Evolutionary conservation across 2,888 invertebrate species (phyloP), one percentile per base, ranked within the genome.

Genomic region (Chironomus tentans): DNA sequence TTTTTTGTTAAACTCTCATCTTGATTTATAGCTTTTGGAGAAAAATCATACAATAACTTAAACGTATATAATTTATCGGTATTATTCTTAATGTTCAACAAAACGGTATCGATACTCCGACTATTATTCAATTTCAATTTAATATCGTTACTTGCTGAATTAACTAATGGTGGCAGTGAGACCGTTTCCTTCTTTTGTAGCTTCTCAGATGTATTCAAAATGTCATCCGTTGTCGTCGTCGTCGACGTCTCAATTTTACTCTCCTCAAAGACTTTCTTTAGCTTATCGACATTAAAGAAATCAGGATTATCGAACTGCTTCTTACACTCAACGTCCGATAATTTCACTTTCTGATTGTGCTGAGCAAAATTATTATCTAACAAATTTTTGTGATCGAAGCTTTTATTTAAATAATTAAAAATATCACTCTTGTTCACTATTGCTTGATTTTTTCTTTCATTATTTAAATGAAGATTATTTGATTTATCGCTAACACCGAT

Each of bases 401-500:
- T 69, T 46, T 76, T 76, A 7, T 69, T 69, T 28, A 76, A 69
- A 68, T 62, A 76, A 69, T 76, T 76, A 24, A 76, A 76, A 69
- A 76, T 76, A 76, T 76, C 76, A 76, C 76, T 76, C 69, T 68
- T 75, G 48, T 68, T 76, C n/a, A 69, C 68, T 76, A 76, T 76
- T 76, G 76, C 76, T 76, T 76, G 76, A 56, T 22, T 76, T 38
- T 56, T 76, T 21, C 76, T 50, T 38, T 56, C 69, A 76, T 69
- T 76, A 69, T 76, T 76, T 46, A 76, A 69, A 48, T 76, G 62
- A 18, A 76, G 38, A 21, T 48, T 76, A 56, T 76, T 76, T 21
- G 46, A 68, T 15, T 74, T 74, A 68, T 74, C 74, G 46, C 46
- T 74, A 38, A 68, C 68, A 68, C 74, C 48, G 24, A 74, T 74